These are phyloP conservation scores for Brachionus rubens DNA, from an alignment of 1,140 invertebrate genomes.

Conservation along the genomic window DNA sequence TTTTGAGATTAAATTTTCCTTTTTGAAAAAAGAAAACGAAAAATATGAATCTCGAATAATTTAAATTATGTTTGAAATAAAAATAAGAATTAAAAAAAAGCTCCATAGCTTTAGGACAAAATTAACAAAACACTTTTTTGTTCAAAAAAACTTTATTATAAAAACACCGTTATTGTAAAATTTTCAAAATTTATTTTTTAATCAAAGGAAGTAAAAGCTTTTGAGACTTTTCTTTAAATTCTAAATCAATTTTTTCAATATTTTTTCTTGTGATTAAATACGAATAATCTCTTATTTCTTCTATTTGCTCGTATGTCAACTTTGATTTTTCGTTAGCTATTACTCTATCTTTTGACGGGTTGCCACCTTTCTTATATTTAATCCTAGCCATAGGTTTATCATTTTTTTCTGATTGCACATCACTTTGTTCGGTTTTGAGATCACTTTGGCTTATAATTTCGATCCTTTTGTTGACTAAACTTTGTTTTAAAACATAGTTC, in stretches of 20 bases:
- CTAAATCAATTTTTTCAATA: slow-evolving; percentile 31
- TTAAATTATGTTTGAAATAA: too few relatives aligned
- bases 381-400: not conserved
- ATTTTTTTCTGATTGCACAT: not conserved
- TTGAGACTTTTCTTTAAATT: slow-evolving; percentile 38
- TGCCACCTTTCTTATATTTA: slow-evolving; percentile 18
- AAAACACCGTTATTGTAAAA: not conserved
- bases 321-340: not conserved
- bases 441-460: not conserved
- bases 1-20: too few relatives aligned
- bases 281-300: slow-evolving; percentile 29
- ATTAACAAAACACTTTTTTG: not conserved
- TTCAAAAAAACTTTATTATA: not conserved
- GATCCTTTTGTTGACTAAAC: not conserved
- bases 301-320: not conserved
- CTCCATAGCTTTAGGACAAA: too few relatives aligned
- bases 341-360: not conserved
- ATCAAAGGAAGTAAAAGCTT: slow-evolving; percentile 23
- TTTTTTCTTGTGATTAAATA: slow-evolving; percentile 9
- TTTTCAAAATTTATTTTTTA: not conserved
- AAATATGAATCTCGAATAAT: too few relatives aligned
- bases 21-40: too few relatives aligned
- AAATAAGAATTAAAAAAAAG: too few relatives aligned
- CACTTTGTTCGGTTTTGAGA: not conserved
- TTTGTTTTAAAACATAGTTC: slow-evolving; percentile 28